Conservation (phyloP, 2,888 invertebrate genomes). For the Xestia xanthographa region DNA sequence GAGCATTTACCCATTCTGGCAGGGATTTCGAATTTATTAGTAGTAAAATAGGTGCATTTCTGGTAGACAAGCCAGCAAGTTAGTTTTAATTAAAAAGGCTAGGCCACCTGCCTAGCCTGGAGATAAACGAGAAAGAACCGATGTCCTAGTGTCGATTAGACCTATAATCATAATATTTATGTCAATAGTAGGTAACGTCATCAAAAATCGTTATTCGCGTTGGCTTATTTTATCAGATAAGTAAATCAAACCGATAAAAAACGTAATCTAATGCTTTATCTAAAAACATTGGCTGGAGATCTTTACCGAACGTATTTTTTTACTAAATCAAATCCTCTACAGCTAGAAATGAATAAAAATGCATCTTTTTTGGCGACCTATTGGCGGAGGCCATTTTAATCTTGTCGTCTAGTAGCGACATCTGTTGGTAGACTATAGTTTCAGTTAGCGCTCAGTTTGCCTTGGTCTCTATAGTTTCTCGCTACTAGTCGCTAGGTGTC, state of each 20-base stretch:
- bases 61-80: neutral
- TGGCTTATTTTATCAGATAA: neutral
- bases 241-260: neutral
- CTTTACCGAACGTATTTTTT: neutral
- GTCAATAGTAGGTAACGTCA: neutral
- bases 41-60: neutral
- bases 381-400: neutral
- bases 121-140: too few relatives aligned
- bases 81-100: too few relatives aligned
- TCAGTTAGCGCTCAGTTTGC: neutral
- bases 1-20: neutral
- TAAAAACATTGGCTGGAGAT: slow-evolving; percentile 1
- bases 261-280: neutral
- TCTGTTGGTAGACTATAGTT: slow-evolving; percentile 37
- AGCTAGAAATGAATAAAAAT: neutral
- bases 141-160: too few relatives aligned
- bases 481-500: slow-evolving; percentile 62
- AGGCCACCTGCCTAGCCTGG: too few relatives aligned
- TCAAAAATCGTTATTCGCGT: slow-evolving; percentile 2
- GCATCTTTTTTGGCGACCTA: accelerated
- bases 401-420: slow-evolving; percentile 48
- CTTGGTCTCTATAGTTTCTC: neutral
- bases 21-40: neutral
- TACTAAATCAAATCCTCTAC: neutral
- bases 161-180: too few relatives aligned